Evolutionary conservation across 1,140 invertebrate species (phyloP).

Genomic region (Drosophila mojavensis): DNA sequence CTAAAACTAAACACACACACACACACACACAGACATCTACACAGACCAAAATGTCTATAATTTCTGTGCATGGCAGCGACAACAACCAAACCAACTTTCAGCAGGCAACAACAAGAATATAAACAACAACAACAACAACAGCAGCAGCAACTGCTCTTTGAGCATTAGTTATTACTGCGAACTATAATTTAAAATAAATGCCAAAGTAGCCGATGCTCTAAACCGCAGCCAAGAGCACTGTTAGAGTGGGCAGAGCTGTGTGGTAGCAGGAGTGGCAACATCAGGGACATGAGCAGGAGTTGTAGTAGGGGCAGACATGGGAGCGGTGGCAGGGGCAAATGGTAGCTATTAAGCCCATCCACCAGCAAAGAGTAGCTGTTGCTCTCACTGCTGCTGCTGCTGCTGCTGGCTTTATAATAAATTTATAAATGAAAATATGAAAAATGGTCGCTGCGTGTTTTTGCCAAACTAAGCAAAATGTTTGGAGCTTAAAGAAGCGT

Average conservation of each 20-base stretch:
- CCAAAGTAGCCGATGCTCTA: slow-evolving; percentile 75
- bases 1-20: slow-evolving; percentile 37
- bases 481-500: slow-evolving; percentile 49
- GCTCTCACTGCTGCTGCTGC: slow-evolving; percentile 21
- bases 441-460: slow-evolving; percentile 81
- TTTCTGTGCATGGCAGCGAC: slow-evolving; percentile 67
- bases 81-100: slow-evolving; percentile 18
- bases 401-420: slow-evolving; percentile 75
- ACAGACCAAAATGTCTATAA: slow-evolving; percentile 66
- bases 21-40: slow-evolving; percentile 28
- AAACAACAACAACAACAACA: not conserved
- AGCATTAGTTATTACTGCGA: slow-evolving; percentile 78
- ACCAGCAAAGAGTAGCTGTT: slow-evolving; percentile 35
- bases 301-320: not conserved
- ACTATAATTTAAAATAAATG: slow-evolving; percentile 82
- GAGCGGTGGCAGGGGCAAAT: not conserved
- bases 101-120: slow-evolving; percentile 16
- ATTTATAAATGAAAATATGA: slow-evolving; percentile 82
- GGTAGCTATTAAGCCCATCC: slow-evolving; percentile 63
- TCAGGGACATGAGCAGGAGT: not conserved
- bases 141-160: slow-evolving; percentile 33
- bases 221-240: slow-evolving; percentile 54
- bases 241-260: slow-evolving; percentile 25
- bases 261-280: not conserved
- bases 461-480: slow-evolving; percentile 76